Percentiles rank a stretch among this genome's conserved stretches.
Conservation (phyloP, 2,888 invertebrate species). For the Cenopis cana region DNA sequence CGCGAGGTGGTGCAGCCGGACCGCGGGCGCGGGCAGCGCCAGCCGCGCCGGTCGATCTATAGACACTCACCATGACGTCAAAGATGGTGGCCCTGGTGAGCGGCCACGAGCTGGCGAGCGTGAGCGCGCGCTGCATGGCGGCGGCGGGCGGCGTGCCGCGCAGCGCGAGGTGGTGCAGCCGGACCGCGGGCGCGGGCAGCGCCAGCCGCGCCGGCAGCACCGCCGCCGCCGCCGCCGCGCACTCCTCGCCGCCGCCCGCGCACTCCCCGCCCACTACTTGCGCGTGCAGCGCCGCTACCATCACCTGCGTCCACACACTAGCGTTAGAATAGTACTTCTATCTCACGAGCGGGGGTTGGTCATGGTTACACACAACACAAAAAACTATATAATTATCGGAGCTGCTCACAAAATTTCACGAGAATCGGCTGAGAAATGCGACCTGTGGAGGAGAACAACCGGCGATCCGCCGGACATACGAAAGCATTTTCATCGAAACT, state of each 20-base stretch:
- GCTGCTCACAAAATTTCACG: no score
- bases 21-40: constrained; percentile 36
- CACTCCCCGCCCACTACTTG: constrained; percentile 96
- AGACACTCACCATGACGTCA: constrained; percentile 92
- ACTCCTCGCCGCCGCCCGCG: constrained; percentile 87
- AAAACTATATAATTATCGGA: no score
- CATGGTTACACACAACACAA: no score
- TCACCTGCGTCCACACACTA: constrained; percentile 87
- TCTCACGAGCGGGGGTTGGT: no score
- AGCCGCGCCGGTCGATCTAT: neutral
- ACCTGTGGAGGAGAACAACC: no score
- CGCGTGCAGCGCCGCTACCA: constrained; percentile 96
- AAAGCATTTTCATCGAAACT: no score
- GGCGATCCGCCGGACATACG: no score
- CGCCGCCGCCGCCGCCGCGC: constrained; percentile 91
- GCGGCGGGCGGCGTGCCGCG: constrained; percentile 94
- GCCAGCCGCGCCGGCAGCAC: constrained; percentile 92
- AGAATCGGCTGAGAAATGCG: no score
- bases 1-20: no score
- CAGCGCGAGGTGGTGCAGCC: constrained; percentile 95
- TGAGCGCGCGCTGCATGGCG: constrained; percentile 96
- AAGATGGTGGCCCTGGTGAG: constrained; percentile 96
- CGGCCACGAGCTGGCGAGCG: constrained; percentile 97
- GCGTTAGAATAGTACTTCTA: no score
- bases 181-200: constrained; percentile 93